Evolutionary conservation across 2,888 invertebrate genomes (phyloP), one percentile per base, ranked within the genome.

Genomic region (Vesta saturnalis): DNA sequence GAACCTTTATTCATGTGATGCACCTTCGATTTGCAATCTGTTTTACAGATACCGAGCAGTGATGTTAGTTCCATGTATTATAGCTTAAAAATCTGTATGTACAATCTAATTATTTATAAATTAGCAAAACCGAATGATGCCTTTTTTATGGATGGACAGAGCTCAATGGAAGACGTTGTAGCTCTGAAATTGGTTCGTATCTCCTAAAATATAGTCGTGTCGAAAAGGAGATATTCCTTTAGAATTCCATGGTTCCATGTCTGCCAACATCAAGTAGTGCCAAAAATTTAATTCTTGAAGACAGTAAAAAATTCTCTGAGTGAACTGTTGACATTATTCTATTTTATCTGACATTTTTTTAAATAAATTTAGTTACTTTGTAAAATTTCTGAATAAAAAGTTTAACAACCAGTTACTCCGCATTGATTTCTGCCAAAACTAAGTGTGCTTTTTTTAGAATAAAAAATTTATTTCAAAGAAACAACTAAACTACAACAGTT

Each of bases 1-100:
- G 56, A 66, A 19, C 19, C n/a, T 8, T 52, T 52, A 15, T 67
- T 61, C 56, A 47, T 62, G 5, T 67, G 47, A 18, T 56, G 47
- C 16, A 67, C 67, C 16, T 63, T 67, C 18, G 67, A 67, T 23
- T 63, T 67, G 23, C 63, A 67, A 39, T 57, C 47, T 8, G 63
- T 67, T 5, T 52, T 67, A 19, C 67, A 67, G 62, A 63, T 67
- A 39, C 63, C 63, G 16, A 39, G 16, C 12, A 54, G 43, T 18
- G 52, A 63, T 16, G 62, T 59, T 1, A 58, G 52, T 58, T 43
- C 54, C 8, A 46, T 46, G 46, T 46, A 46, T 14, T 46, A 46
- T n/a, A 46, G 14, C 3, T 46, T 46, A 12, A 46, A 46, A 46
- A 46, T 46, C 3, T 46, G 46, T 46, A 46, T 46, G 46, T 46